Base-by-base conservation (phyloP, 1,140 invertebrate genomes). In the Lethrus apterus region DNA sequence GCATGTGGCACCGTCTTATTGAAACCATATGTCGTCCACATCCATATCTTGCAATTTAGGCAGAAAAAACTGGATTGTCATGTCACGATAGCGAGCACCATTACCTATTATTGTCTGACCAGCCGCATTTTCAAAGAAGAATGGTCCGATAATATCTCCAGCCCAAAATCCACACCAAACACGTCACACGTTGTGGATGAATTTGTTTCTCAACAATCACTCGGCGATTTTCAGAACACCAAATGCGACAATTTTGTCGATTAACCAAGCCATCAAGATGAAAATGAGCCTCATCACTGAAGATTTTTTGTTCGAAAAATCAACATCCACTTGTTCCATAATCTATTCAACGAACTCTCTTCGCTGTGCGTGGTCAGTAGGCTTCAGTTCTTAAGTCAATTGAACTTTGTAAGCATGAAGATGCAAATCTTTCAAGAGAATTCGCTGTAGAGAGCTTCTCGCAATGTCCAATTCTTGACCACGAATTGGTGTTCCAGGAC, bases 41-140 rank as follows among this genome's bases (percentile, higher is more conserved):
- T n/a, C 38, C 8, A 50, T 46, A 46, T 46, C 41, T 14, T 52
- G 13, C 40, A 52, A 47, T 52, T 56, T 52, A 20, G 44, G 47
- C 13, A 44, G 1, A 48, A 55, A 50, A 15, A 50, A 53, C 44
- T 57, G 15, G 8, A 5, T 45, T 44, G 54, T 45, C 48, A 46
- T 53, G 30, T 29, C 46, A 30, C 42, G 29, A 55, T 55, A 59
- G 8, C 31, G 52, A 35, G 26, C 35, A 49, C 48, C 46, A 8
- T 18, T 69, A 52, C 55, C 62, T 44, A 63, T 74, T 3, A 74
- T 70, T 24, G 62, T n/a, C 40, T 38, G 35, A 20, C 67, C 8
- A 48, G 36, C 35, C 33, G 5, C 36, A 48, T 48, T 24, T 42
- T 18, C 24, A 32, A 44, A 19, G 42, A 30, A 41, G 19, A 2